Evolutionary conservation across 2,888 invertebrate species (phyloP), one percentile per base, ranked within the genome.

Genomic region (Mesorhabditis belari): DNA sequence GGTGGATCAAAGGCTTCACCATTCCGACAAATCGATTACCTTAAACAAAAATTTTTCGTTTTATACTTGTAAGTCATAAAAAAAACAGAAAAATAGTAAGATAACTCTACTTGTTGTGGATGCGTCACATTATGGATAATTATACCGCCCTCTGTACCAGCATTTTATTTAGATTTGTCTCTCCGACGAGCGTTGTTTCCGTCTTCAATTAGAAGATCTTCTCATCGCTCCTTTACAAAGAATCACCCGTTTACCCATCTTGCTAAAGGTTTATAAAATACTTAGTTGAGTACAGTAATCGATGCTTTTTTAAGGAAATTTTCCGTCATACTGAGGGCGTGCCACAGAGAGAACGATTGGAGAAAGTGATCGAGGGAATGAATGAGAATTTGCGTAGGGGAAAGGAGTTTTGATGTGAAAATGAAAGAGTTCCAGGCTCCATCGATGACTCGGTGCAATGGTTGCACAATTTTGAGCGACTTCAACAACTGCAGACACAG

Each of bases 391-490:
- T 87, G 19, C 82, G 86, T 86, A 80, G 61, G 67, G 58, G 25
- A 12, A 5, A 12, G 25, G 1, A 28, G 21, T 49, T 12, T 44
- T 2, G 25, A 2, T 23, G 3, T 54, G 21, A 35, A 19, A n/a
- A 5, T 3, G 3, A 12, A 3, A 52, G 28, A n/a, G 62, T 66
- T 51, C n/a, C 79, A 86, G 86, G 86, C 65, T 86, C 86, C 67
- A 82, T 87, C 60, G 87, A 87, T 76, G 87, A 87, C 71, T 86
- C 86, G 74, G 87, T 87, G 83, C 85, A 86, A 73, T 87, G 87
- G 87, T 81, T 87, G 62, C 86, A 87, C 76, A 87, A 87, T 76
- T 87, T 86, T 79, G 87, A 87, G 71, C 81, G 87, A 23, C 83
- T 87, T 0, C 84, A 87, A 70, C 86, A 87, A 75, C 85, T 87